Percentiles rank a stretch among this genome's conserved stretches.
Conservation (phyloP, 2,113 vertebrate species). For the Zosterops lateralis region DNA sequence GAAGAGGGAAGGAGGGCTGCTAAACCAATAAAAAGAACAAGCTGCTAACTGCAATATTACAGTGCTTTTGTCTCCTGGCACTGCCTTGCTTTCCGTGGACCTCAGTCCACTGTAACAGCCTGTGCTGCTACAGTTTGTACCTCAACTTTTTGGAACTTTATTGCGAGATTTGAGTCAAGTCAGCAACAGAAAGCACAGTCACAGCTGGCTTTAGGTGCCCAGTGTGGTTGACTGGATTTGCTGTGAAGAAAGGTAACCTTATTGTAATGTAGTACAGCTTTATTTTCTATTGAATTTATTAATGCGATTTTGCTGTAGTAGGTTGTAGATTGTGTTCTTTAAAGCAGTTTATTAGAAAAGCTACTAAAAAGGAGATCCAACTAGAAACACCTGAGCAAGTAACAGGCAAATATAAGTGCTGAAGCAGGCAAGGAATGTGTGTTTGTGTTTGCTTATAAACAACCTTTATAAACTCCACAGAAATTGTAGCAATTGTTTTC, state of each 20-base stretch:
- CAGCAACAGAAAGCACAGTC: neutral
- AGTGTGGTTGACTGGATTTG: neutral
- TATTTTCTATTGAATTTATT: neutral
- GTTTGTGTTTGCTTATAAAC: neutral
- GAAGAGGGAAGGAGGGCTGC: neutral
- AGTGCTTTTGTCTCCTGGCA: neutral
- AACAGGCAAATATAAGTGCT: neutral
- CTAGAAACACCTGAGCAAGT: neutral
- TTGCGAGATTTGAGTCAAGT: neutral
- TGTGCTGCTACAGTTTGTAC: neutral
- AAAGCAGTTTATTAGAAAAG: neutral
- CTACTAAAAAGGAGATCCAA: neutral
- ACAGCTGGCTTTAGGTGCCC: neutral
- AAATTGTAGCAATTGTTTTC: neutral
- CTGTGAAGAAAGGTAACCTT: neutral
- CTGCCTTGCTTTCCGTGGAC: neutral
- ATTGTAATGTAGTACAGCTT: neutral
- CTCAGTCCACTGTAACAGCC: accelerated
- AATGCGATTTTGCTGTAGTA: accelerated
- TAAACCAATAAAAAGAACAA: neutral
- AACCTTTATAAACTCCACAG: neutral
- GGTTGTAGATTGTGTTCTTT: neutral
- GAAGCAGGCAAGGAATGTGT: neutral
- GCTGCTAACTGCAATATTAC: neutral
- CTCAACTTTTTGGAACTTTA: neutral